Evolutionary conservation across 2,113 vertebrate genomes (phyloP).

Genomic region (Corythornis cristatus): DNA sequence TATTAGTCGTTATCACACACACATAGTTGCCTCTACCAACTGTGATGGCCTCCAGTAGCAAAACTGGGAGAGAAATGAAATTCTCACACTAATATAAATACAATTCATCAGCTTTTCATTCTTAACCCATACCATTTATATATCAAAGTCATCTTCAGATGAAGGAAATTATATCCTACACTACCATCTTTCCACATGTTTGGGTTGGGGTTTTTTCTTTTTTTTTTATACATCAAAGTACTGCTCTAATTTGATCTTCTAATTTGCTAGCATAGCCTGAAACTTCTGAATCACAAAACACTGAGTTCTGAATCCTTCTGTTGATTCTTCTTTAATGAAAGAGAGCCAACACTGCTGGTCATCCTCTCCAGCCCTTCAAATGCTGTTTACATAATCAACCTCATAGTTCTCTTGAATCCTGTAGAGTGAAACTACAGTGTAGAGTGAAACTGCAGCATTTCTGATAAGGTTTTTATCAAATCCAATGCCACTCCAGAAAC

Average conservation of each 20-base stretch:
- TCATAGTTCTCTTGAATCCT: not conserved
- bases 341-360: not conserved
- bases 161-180: not conserved
- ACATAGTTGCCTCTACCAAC: not conserved
- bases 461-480: constrained; percentile 1
- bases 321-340: not conserved
- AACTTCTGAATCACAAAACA: not conserved
- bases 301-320: not conserved
- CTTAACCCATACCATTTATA: not conserved
- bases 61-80: constrained; percentile 7
- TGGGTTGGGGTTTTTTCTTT: not conserved
- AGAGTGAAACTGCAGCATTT: not conserved
- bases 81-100: constrained; percentile 5
- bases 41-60: constrained; percentile 26
- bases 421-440: not conserved
- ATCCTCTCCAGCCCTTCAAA: not conserved
- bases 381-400: not conserved
- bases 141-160: not conserved
- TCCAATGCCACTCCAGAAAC: not conserved
- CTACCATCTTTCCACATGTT: not conserved
- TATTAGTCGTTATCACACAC: not conserved
- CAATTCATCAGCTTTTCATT: not conserved
- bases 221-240: not conserved
- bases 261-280: not conserved
- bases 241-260: not conserved